Conservation (phyloP, 2,888 invertebrate genomes). For the Seira musarum region DNA sequence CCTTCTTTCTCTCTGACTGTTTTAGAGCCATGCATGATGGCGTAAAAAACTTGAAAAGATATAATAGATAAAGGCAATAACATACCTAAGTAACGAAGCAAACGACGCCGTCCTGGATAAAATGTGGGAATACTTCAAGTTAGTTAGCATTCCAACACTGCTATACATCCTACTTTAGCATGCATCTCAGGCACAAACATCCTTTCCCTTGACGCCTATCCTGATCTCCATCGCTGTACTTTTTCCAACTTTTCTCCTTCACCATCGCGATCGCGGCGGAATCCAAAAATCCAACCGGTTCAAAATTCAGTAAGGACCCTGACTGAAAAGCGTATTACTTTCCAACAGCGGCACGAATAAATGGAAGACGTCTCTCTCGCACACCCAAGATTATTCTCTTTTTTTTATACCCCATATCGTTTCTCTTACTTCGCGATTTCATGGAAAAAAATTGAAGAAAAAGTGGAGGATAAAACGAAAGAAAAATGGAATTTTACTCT, state of each 20-base stretch:
- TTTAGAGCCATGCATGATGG: no score
- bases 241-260: slow-evolving; percentile 28
- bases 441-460: background rate
- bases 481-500: slow-evolving; percentile 22
- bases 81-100: slow-evolving; percentile 31
- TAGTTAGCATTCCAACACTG: slow-evolving; percentile 49
- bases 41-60: slow-evolving; percentile 37
- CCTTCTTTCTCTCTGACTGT: slow-evolving; percentile 13
- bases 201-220: slow-evolving; percentile 56
- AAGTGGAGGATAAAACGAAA: slow-evolving; percentile 22
- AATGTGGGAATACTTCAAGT: slow-evolving; percentile 48
- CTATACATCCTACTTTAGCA: slow-evolving; percentile 42
- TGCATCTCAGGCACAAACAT: slow-evolving; percentile 57
- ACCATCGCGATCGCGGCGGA: slow-evolving; percentile 1
- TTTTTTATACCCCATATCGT: slow-evolving; percentile 44
- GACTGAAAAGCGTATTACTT: no score
- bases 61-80: slow-evolving; percentile 47
- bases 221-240: slow-evolving; percentile 49
- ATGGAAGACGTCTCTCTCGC: slow-evolving; percentile 42
- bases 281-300: slow-evolving; percentile 16
- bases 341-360: no score
- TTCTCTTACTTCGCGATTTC: slow-evolving; percentile 22
- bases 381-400: slow-evolving; percentile 47
- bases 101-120: slow-evolving; percentile 39
- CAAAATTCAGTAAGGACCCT: slow-evolving; percentile 38